Evolutionary conservation across 2,888 invertebrate genomes (phyloP).

Genomic region (Loripinus fragilis): DNA sequence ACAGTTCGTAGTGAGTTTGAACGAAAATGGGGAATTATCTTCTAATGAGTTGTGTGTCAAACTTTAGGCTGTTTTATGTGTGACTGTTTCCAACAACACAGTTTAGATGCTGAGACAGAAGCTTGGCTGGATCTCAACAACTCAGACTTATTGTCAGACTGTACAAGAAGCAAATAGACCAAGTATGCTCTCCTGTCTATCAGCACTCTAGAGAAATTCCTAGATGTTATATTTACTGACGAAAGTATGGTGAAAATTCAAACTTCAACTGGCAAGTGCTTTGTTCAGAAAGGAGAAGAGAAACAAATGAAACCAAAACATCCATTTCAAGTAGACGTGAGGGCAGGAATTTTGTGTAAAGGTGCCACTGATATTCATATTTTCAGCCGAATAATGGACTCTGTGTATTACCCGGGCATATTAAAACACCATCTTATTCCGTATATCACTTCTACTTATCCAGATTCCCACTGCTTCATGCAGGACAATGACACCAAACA

Average conservation of each 20-base stretch:
- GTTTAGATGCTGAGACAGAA: not conserved
- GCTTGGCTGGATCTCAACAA: not conserved
- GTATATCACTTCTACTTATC: not conserved
- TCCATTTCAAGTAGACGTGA: slow-evolving; percentile 26
- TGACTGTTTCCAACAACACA: not conserved
- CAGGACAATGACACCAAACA: slow-evolving; percentile 39
- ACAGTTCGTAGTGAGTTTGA: not conserved
- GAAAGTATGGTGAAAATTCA: slow-evolving; percentile 20
- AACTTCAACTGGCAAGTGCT: not conserved
- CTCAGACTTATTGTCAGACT: not conserved
- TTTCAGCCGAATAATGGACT: slow-evolving; percentile 30
- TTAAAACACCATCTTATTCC: not conserved
- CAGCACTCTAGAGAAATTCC: not conserved
- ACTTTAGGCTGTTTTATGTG: not conserved
- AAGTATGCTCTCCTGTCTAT: not conserved
- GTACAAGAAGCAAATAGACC: not conserved
- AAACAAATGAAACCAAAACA: not conserved
- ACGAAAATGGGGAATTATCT: not conserved
- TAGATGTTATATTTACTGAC: slow-evolving; percentile 21
- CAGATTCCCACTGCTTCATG: slow-evolving; percentile 16
- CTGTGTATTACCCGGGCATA: slow-evolving; percentile 17
- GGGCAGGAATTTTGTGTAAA: slow-evolving; percentile 25
- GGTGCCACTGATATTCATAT: slow-evolving; percentile 18
- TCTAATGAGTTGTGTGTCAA: not conserved
- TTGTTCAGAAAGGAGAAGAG: slow-evolving; percentile 11